These are phyloP conservation scores for Tachycineta bicolor DNA, from an alignment of 2,113 vertebrate genomes.

Conservation along the genomic window DNA sequence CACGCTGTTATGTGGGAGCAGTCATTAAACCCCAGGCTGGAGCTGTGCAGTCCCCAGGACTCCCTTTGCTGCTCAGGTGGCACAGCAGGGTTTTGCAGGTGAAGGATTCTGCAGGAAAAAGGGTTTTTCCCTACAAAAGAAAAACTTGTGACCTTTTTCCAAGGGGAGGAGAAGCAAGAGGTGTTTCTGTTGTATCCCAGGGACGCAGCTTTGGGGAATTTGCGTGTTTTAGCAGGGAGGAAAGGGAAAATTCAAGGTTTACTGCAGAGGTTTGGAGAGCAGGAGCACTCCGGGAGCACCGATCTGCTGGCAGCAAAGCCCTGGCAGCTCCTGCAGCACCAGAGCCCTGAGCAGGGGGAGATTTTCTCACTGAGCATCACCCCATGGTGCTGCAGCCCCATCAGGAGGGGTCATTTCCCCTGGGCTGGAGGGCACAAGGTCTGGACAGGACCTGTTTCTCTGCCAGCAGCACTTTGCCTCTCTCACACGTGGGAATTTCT, in stretches of 20 bases:
- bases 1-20: rapidly evolving
- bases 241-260: not conserved
- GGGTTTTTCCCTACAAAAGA: not conserved
- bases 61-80: not conserved
- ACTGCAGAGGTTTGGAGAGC: not conserved
- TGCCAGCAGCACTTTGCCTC: not conserved
- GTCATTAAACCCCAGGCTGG: not conserved
- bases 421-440: not conserved
- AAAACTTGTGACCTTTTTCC: not conserved
- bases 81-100: not conserved
- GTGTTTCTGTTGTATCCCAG: not conserved
- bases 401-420: not conserved
- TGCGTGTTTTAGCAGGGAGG: not conserved
- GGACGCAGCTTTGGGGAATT: not conserved
- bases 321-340: not conserved
- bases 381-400: not conserved
- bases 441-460: not conserved
- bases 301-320: not conserved
- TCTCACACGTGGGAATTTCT: not conserved
- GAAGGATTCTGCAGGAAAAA: not conserved
- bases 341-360: not conserved
- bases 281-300: not conserved
- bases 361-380: not conserved
- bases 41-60: not conserved
- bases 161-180: not conserved